Evolutionary conservation across 2,113 vertebrate species (phyloP).

Genomic region (Dromaius novaehollandiae): DNA sequence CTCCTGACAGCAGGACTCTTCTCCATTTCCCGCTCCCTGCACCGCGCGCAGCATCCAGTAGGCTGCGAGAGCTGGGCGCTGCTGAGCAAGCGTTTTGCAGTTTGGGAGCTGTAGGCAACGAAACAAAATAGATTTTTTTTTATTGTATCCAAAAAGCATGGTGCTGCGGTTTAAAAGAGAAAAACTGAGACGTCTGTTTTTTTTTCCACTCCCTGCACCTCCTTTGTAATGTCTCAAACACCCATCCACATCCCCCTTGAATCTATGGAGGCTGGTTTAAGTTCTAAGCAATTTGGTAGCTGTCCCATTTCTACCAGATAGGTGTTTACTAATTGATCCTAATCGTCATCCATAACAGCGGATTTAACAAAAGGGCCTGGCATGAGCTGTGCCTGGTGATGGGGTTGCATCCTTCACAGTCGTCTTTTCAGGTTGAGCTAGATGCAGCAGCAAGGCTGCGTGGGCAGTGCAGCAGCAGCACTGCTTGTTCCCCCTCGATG

Average conservation of each 20-base stretch:
- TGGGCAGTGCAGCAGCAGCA: accelerated
- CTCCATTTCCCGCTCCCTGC: neutral
- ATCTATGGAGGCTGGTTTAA: neutral
- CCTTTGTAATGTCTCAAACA: no score
- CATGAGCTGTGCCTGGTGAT: accelerated
- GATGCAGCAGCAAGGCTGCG: neutral
- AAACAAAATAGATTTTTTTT: neutral
- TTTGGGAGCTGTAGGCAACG: neutral
- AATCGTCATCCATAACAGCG: accelerated
- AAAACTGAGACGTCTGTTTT: no score
- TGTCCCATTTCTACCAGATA: accelerated
- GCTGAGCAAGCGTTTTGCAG: neutral
- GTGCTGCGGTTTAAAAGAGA: neutral
- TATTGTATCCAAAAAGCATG: neutral
- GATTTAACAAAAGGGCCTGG: neutral
- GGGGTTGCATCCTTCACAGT: neutral
- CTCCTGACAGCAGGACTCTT: neutral
- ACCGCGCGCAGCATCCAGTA: neutral
- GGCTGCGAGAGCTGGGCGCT: neutral
- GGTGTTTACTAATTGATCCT: neutral
- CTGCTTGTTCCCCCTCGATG: neutral
- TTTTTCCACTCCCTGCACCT: accelerated
- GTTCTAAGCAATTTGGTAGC: neutral
- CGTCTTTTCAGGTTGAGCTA: neutral
- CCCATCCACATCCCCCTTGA: neutral